These are phyloP conservation scores for Hyla sarda DNA, from an alignment of 2,113 vertebrate genomes.

Conservation along the genomic window DNA sequence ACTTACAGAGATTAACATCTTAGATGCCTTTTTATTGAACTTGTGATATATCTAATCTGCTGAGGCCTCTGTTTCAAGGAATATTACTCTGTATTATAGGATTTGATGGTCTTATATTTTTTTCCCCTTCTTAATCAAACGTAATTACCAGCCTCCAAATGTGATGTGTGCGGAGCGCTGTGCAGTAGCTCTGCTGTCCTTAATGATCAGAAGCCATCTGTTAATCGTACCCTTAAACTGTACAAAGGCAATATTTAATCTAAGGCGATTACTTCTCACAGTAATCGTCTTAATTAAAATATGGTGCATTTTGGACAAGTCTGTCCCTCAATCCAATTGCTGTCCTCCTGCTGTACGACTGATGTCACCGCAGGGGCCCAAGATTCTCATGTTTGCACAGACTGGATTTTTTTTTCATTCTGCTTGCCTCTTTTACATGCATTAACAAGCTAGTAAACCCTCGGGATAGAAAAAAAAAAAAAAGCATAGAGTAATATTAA, in stretches of 20 bases:
- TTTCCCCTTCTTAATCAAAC: constrained; percentile 44
- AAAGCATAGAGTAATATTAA: neutral
- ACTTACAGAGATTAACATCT: constrained; percentile 26
- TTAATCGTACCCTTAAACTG: constrained; percentile 58
- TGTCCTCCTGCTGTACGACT: constrained; percentile 46
- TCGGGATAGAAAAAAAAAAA: constrained; percentile 27
- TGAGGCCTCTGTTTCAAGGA: neutral
- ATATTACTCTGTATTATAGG: constrained; percentile 42
- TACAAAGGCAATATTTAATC: constrained; percentile 60
- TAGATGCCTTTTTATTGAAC: neutral
- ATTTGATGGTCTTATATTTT: constrained; percentile 49
- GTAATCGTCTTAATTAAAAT: constrained; percentile 60
- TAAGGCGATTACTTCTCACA: constrained; percentile 56
- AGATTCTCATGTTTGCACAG: constrained; percentile 33
- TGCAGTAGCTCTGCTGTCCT: constrained; percentile 46
- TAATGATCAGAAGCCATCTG: constrained; percentile 59
- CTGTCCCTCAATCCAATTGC: constrained; percentile 53
- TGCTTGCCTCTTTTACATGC: constrained; percentile 53
- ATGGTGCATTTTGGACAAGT: constrained; percentile 58
- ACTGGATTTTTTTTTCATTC: constrained; percentile 40
- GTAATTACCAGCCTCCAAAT: constrained; percentile 54
- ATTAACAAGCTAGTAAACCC: constrained; percentile 52
- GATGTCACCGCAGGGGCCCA: constrained; percentile 46
- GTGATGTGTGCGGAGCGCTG: constrained; percentile 39
- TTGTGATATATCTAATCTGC: constrained; percentile 26